These are phyloP conservation scores for Protaetia brevitarsis DNA, from an alignment of 1,140 invertebrate species.

Conservation along the genomic window DNA sequence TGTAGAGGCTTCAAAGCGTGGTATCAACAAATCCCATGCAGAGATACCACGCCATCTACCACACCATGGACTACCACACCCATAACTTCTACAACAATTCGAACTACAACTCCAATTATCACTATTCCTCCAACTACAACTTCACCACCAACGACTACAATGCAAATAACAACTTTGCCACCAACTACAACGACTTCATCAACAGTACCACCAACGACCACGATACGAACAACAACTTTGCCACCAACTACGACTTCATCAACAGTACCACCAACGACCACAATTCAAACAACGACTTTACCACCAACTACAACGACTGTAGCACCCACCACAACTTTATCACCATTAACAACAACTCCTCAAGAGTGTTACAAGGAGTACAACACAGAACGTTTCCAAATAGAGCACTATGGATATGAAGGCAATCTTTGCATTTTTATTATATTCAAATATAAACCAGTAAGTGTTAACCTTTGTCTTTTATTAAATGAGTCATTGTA, in stretches of 20 bases:
- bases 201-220: not conserved
- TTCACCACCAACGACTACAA: not conserved
- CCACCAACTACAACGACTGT: not conserved
- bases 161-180: not conserved
- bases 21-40: conserved; percentile 14
- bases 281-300: not conserved
- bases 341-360: not conserved
- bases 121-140: not conserved
- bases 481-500: too few species aligned
- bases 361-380: not conserved
- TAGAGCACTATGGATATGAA: not conserved
- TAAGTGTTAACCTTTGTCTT: too few species aligned
- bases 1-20: conserved; percentile 21
- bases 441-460: not conserved
- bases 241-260: conserved; percentile 3
- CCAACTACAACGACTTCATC: not conserved
- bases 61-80: not conserved
- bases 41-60: not conserved
- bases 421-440: not conserved
- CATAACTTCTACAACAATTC: not conserved
- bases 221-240: not conserved
- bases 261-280: not conserved
- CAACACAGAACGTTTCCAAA: not conserved
- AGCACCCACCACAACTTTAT: not conserved
- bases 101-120: not conserved